Evolutionary conservation across 2,888 invertebrate species (phyloP), one percentile per base, ranked within the genome.

Genomic region (Lepidochitona cinerea): DNA sequence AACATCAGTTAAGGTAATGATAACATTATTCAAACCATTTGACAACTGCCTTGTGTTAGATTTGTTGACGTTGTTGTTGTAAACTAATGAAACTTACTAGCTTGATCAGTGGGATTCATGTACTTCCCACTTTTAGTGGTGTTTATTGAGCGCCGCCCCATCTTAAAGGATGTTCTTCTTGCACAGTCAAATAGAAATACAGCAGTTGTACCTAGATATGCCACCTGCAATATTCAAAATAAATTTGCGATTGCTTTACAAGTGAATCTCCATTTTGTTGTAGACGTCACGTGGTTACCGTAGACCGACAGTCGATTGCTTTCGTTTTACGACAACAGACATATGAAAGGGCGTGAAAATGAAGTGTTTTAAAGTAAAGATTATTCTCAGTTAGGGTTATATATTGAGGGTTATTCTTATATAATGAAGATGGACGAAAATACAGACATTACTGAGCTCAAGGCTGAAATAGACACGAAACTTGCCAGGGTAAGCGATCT

Each of bases 81-180:
- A 70, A 88, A 82, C 65, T 66, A 69, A 70, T 67, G 73, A 71
- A 59, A 86, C 97, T 95, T 94, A 97, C 98, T 93, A 75, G 98
- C 98, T 94, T 98, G 98, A 92, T 99, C 99, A 5, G 99, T 99
- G 53, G 99, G 99, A 92, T 99, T 99, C 98, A 99, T 99, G 88
- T 97, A 98, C 94, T 98, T 98, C 91, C 99, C 99, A 96, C 98
- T 98, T 93, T 99, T 99, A 71, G 98, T 99, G 95, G 98, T 98
- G 92, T 97, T 98, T 86, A 98, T 97, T 59, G 98, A 97, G 83
- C 98, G 93, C 73, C 98, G 94, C 73, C 98, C 98, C 98, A 99
- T 98, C 71, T 84, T 89, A 75, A 68, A n/a, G n/a, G n/a, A n/a
- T n/a, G n/a, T n/a, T n/a, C n/a, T n/a, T n/a, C n/a, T n/a, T n/a